phyloP scores from a whole-genome alignment of 2,888 invertebrate genomes.

The Lampropteryx suffumata region DNA sequence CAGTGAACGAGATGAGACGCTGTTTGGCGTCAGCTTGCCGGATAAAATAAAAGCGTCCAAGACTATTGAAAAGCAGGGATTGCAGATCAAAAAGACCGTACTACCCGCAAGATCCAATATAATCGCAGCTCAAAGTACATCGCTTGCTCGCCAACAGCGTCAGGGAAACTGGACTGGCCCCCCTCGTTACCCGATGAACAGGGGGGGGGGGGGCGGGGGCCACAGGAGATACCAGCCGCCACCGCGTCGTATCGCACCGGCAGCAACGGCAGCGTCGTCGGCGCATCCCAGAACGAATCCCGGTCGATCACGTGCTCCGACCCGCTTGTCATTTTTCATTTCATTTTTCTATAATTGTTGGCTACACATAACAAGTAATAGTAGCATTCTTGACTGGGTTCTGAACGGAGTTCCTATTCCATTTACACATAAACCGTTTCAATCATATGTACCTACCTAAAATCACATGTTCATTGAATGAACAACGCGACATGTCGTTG shows the following conservation, averaged over 20 bases:
- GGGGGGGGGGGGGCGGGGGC: conserved; percentile 13
- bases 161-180: conserved; percentile 23
- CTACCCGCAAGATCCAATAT: background rate
- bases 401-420: no score
- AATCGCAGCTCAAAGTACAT: no score
- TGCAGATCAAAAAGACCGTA: conserved; percentile 17
- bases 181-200: conserved; percentile 19
- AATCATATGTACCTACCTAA: no score
- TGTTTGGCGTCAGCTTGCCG: conserved; percentile 15
- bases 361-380: conserved; percentile 12
- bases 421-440: no score
- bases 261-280: no score
- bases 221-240: no score
- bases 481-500: background rate
- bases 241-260: no score
- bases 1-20: conserved; percentile 16
- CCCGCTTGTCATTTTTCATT: conserved; percentile 9
- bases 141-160: background rate
- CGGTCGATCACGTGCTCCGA: background rate
- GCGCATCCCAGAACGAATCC: no score
- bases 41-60: conserved; percentile 26
- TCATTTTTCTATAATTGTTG: conserved; percentile 22
- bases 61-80: conserved; percentile 17
- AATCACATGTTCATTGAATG: no score
- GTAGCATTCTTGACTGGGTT: background rate